A percentile compares a stretch with the other conserved stretches of the same genome.
phyloP scores from a whole-genome alignment of 2,888 invertebrate species.

The Chaetogeoica ovagalla region DNA sequence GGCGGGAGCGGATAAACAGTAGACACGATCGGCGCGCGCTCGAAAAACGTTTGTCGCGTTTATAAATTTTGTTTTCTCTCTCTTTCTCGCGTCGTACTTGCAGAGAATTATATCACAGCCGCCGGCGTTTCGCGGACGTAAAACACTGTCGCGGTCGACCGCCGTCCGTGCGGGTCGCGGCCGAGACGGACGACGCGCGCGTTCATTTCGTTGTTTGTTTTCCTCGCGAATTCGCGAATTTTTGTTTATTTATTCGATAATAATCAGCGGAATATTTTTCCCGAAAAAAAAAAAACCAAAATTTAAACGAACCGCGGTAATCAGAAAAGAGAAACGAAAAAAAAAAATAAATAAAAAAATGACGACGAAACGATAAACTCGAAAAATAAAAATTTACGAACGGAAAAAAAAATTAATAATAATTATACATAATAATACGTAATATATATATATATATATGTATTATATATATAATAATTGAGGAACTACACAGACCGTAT shows the following conservation, averaged over 20 bases:
- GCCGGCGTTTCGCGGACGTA: slow-evolving; percentile 25
- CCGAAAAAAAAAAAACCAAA: background rate
- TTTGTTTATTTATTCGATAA: background rate
- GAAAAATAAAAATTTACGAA: slow-evolving; percentile 2
- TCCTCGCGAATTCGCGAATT: background rate
- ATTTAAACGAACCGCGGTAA: too few relatives aligned
- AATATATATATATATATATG: too few relatives aligned
- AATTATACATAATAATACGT: background rate
- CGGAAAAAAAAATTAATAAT: slow-evolving; percentile 6
- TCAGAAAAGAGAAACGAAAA: too few relatives aligned
- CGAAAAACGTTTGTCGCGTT: background rate
- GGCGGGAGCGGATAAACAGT: too few relatives aligned
- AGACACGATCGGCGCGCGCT: background rate
- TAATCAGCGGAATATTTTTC: background rate
- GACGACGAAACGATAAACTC: slow-evolving; percentile 1
- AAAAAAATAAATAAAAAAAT: too few relatives aligned
- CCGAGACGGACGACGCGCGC: background rate
- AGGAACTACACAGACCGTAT: slow-evolving; percentile 53
- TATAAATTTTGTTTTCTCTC: too few relatives aligned
- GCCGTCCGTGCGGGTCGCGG: background rate
- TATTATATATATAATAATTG: slow-evolving; percentile 29
- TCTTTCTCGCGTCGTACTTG: too few relatives aligned
- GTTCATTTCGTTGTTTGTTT: background rate
- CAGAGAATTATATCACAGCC: background rate
- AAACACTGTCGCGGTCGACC: background rate